These are phyloP conservation scores for Trichomycterus rosablanca DNA, from an alignment of 2,113 vertebrate genomes.

Conservation along the genomic window DNA sequence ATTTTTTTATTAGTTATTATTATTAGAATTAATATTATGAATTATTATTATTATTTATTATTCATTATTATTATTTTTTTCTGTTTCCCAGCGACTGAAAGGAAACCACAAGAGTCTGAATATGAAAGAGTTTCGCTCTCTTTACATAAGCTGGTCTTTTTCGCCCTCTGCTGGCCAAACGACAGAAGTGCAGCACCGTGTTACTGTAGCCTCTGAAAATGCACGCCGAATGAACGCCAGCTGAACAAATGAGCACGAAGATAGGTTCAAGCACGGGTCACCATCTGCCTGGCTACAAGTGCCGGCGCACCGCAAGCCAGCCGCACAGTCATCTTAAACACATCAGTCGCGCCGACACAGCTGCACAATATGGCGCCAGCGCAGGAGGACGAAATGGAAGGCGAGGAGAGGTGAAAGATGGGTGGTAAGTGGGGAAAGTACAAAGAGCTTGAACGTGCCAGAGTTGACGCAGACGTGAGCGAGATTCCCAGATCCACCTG, in stretches of 20 bases:
- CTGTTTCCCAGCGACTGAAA: too few relatives aligned
- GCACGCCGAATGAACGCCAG: slow-evolving; percentile 77
- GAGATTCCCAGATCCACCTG: slow-evolving; percentile 25
- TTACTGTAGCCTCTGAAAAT: slow-evolving; percentile 40
- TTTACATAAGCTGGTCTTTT: slow-evolving; percentile 67
- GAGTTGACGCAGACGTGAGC: slow-evolving; percentile 15
- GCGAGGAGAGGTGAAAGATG: slow-evolving; percentile 24
- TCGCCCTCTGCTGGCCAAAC: slow-evolving; percentile 68
- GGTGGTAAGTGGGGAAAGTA: slow-evolving; percentile 11
- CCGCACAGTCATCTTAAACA: slow-evolving; percentile 73
- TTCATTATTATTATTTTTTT: too few relatives aligned
- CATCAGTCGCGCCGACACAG: slow-evolving; percentile 51
- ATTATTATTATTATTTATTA: too few relatives aligned
- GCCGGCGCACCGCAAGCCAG: slow-evolving; percentile 75
- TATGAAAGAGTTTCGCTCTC: background rate
- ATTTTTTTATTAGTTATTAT: too few relatives aligned
- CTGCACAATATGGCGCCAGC: slow-evolving; percentile 59
- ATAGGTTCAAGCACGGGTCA: slow-evolving; percentile 84
- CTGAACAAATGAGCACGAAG: slow-evolving; percentile 81
- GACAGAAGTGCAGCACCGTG: background rate
- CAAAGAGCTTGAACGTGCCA: too few relatives aligned
- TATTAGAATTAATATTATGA: too few relatives aligned
- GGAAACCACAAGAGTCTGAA: too few relatives aligned
- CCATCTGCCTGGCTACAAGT: slow-evolving; percentile 83
- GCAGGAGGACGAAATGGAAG: slow-evolving; percentile 39